Evolutionary conservation across 2,113 vertebrate genomes (phyloP).

Genomic region (Pseudorectes ferrugineus): DNA sequence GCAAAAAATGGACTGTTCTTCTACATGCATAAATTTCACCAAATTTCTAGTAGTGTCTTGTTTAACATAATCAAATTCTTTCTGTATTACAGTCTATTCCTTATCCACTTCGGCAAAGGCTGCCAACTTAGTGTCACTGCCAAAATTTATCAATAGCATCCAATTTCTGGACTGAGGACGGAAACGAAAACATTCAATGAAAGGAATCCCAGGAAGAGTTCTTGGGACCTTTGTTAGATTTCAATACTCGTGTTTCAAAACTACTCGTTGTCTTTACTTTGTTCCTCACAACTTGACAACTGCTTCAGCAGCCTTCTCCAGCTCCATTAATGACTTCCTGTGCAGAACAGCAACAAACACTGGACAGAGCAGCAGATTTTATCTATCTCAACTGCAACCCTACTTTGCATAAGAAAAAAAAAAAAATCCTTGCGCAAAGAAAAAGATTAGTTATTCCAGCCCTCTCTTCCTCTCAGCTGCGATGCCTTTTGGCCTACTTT

Average conservation of each 20-base stretch:
- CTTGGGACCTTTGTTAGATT: not conserved
- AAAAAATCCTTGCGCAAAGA: not conserved
- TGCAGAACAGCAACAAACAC: not conserved
- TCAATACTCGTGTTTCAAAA: not conserved
- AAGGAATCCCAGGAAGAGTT: not conserved
- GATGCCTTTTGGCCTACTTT: conserved; percentile 34
- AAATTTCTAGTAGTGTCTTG: not conserved
- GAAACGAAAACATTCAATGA: not conserved
- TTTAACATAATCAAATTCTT: not conserved
- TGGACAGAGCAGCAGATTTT: not conserved
- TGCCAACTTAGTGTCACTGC: not conserved
- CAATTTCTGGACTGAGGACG: not conserved
- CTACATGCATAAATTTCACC: not conserved
- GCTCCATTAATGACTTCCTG: not conserved
- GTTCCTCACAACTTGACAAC: not conserved
- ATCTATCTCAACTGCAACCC: not conserved
- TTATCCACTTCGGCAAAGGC: not conserved
- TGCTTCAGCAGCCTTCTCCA: not conserved
- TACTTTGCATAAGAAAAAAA: not conserved
- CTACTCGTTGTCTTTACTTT: not conserved
- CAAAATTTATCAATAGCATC: not conserved
- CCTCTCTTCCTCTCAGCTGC: not conserved
- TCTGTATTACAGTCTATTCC: not conserved
- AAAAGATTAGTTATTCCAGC: not conserved
- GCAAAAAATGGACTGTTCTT: not conserved